Evolutionary conservation across 1,140 invertebrate species (phyloP).

Genomic region (Chlorops oryzae): DNA sequence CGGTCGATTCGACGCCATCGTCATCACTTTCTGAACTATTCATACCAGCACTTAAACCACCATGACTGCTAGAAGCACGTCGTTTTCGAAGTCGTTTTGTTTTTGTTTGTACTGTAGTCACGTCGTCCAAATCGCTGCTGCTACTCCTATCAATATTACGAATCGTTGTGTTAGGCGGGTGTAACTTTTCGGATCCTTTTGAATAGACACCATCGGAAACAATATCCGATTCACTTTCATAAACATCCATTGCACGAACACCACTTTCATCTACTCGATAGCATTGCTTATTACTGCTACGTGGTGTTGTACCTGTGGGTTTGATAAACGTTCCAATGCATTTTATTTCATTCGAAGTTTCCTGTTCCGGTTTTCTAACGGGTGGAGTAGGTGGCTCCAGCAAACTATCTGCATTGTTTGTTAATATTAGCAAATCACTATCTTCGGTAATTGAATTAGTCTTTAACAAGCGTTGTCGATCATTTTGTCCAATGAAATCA

Average conservation of each 20-base stretch:
- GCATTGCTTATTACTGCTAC: too few relatives aligned
- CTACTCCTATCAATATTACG: slow-evolving; percentile 16
- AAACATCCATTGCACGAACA: slow-evolving; percentile 40
- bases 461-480: slow-evolving; percentile 26
- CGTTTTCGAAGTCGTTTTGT: slow-evolving; percentile 38
- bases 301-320: slow-evolving; percentile 21
- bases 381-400: not conserved
- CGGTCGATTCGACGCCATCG: slow-evolving; percentile 23
- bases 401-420: slow-evolving; percentile 25
- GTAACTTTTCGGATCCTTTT: slow-evolving; percentile 22
- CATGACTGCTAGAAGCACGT: slow-evolving; percentile 31
- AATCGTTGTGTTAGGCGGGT: slow-evolving; percentile 28
- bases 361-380: not conserved
- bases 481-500: slow-evolving; percentile 42
- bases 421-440: slow-evolving; percentile 32
- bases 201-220: slow-evolving; percentile 38
- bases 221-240: slow-evolving; percentile 44
- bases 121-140: slow-evolving; percentile 18
- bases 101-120: slow-evolving; percentile 22
- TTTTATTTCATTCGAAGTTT: not conserved
- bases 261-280: slow-evolving; percentile 37
- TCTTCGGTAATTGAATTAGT: slow-evolving; percentile 29
- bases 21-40: slow-evolving; percentile 12
- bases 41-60: slow-evolving; percentile 26
- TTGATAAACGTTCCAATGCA: slow-evolving; percentile 1